Base-by-base conservation (phyloP, 2,797 vertebrate genomes). In the Anguilla anguilla region DNA sequence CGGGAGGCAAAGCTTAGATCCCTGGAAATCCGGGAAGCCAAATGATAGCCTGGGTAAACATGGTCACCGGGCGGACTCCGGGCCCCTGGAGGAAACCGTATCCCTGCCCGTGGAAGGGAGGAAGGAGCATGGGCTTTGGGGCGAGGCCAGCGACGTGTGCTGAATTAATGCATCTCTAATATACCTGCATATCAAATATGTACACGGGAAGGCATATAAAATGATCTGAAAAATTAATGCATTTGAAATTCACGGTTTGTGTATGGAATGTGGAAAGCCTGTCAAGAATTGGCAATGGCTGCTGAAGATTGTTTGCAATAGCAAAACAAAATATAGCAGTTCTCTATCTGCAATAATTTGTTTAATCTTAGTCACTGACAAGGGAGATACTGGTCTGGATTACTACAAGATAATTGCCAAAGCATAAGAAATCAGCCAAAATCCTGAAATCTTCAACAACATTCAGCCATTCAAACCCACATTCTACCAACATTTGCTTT, bases 111-210 rank as follows among this genome's bases (percentile, higher is more conserved):
- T 10, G 1, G 22, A 82, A 7, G 19, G 28, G 46, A 3, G 43
- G 46, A n/a, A 82, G 11, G 7, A 6, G 22, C 17, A 11, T 39
- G 22, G 67, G 67, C 25, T 6, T 28, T 7, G 25, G n/a, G 67
- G n/a, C n/a, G 6, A 69, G 9, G 72, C 11, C 22, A 46, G 17
- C 2, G 77, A 13, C 39, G 22, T 49, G 43, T 7, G 43, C 10
- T 39, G 72, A 35, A 77, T 74, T 43, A 46, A 43, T 81, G 43
- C n/a, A 49, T 49, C 19, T 19, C 28, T 81, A 25, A 49, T 81
- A 81, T 49, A 81, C 22, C 31, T 17, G 13, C 72, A 77, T 43
- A 81, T 81, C 77, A 81, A 81, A 77, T 77, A 43, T 77, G 43
- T 49, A 49, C 43, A 22, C 22, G 43, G 74, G 74, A 79, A 79